phyloP scores from a whole-genome alignment of 2,113 vertebrate species.

The Antechinus stuartii region DNA sequence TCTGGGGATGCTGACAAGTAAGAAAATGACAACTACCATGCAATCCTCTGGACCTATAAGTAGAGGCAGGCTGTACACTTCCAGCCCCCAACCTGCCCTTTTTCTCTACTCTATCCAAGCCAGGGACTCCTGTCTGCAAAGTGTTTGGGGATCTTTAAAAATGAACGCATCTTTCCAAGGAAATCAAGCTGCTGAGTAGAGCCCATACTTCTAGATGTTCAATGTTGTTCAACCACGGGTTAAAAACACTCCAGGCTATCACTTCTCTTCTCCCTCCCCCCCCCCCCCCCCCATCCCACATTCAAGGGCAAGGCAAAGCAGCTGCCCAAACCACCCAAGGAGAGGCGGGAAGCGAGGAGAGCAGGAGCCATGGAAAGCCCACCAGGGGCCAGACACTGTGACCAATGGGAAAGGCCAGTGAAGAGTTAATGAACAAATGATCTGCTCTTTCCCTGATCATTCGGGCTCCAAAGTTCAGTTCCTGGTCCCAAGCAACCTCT shows the following conservation, averaged over 20 bases:
- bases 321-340: conserved; percentile 79
- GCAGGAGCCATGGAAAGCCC: conserved; percentile 38
- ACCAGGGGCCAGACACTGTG: neutral
- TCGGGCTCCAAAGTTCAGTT: conserved; percentile 84
- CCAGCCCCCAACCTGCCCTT: neutral
- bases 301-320: conserved; percentile 72
- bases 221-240: conserved; percentile 59
- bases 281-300: conserved; percentile 28
- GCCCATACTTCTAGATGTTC: conserved; percentile 22
- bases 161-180: neutral
- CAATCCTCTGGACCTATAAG: neutral
- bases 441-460: conserved; percentile 76
- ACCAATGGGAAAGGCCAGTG: neutral
- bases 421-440: conserved; percentile 74
- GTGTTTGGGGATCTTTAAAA: conserved; percentile 8
- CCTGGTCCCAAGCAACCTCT: conserved; percentile 78
- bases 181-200: conserved; percentile 54
- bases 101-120: neutral
- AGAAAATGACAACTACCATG: conserved; percentile 56
- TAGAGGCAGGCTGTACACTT: neutral
- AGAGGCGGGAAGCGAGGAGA: conserved; percentile 68
- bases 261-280: neutral
- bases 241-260: conserved; percentile 66
- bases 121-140: neutral
- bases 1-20: conserved; percentile 52